These are phyloP conservation scores for Notoglanidium macrostoma DNA, from an alignment of 2,797 vertebrate genomes.

Conservation along the genomic window DNA sequence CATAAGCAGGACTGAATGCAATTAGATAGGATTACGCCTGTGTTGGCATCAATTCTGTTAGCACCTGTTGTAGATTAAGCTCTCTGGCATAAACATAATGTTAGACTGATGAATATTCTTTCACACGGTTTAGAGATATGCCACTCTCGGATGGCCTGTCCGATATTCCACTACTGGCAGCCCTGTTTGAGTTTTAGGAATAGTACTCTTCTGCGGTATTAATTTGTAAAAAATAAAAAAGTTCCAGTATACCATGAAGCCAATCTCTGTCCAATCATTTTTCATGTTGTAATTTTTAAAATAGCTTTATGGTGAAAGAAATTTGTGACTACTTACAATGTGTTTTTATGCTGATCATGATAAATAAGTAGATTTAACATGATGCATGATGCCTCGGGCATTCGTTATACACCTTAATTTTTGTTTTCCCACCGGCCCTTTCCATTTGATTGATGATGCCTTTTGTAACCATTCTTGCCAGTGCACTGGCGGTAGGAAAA, in stretches of 20 bases:
- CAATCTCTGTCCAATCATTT: not conserved
- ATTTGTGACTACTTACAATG: not conserved
- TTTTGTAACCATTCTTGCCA: not conserved
- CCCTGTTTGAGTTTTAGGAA: not conserved
- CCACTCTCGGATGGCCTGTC: not conserved
- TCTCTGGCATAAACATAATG: conserved; percentile 13
- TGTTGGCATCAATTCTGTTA: not conserved
- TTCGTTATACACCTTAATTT: not conserved
- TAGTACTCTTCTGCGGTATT: not conserved
- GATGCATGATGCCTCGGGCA: not conserved
- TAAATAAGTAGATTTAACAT: not conserved
- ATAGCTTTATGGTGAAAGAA: not conserved
- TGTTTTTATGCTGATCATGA: not conserved
- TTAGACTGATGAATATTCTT: conserved; percentile 13
- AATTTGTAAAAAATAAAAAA: not conserved
- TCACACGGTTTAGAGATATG: not conserved
- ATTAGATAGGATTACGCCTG: conserved; percentile 3
- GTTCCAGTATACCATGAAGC: not conserved
- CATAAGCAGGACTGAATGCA: not conserved
- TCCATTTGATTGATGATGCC: not conserved
- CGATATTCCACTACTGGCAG: not conserved
- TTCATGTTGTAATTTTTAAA: not conserved
- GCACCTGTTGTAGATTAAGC: not conserved
- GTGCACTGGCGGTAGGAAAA: not conserved
- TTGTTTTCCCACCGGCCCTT: not conserved